Evolutionary conservation across 1,140 invertebrate genomes (phyloP), one percentile per base, ranked within the genome.

Genomic region (Diorhabda elongata): DNA sequence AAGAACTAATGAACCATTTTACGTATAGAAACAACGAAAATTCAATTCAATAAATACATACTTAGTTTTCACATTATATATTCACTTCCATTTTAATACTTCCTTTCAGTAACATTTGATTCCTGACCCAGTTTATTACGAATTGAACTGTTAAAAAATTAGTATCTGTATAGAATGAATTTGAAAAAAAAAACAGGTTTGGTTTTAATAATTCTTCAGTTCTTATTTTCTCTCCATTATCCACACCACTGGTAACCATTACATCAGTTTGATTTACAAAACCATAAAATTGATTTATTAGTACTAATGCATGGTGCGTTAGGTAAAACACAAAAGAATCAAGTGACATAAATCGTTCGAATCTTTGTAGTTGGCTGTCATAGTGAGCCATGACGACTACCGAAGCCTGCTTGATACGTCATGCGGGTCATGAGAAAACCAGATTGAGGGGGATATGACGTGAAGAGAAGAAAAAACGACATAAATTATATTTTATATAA

Each of bases 271-370:
- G 79, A 81, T 81, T 80, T 81, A 80, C 78, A 79, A 80, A 81
- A 79, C 78, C 78, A 80, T 81, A 81, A 81, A 81, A 81, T 81
- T 81, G 79, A 81, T 81, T 81, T 81, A 81, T 81, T 77, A 76
- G 75, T 71, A 73, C 75, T 80, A 80, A 79, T 80, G 79, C 76
- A 80, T 77, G 76, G 78, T 80, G 79, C 76, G 79, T 78, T 80
- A 79, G 77, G 79, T 78, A 75, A 78, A 79, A 77, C 72, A 81
- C 78, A 81, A 80, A 81, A 79, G 78, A 73, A 77, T 75, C 76
- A 77, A 80, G 76, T 80, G 76, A 78, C 77, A 80, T 81, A 81
- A 80, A 81, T 81, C 78, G 75, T 80, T 72, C 74, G 75, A 76
- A 79, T 79, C 78, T 80, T 77, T 80, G 77, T 78, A 74, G 76